phyloP scores from a whole-genome alignment of 2,113 vertebrate species.

The Chinchilla lanigera region DNA sequence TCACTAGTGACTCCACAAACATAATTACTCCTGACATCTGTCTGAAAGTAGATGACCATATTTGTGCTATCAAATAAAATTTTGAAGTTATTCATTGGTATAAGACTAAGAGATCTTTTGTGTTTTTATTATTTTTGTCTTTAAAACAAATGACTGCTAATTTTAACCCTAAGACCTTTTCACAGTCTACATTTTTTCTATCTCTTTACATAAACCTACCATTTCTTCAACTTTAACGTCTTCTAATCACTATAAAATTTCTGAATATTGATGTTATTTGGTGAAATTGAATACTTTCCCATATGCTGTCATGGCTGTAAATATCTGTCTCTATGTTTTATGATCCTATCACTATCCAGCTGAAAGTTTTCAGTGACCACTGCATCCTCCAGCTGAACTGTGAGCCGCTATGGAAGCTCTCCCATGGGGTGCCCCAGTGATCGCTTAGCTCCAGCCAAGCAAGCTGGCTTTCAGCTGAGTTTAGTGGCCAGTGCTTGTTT shows the following conservation, averaged over 20 bases:
- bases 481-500: background rate
- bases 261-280: background rate
- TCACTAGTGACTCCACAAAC: background rate
- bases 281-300: background rate
- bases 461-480: background rate
- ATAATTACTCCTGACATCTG: background rate
- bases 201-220: background rate
- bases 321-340: background rate
- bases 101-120: background rate
- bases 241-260: background rate
- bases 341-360: background rate
- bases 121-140: background rate
- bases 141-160: slow-evolving; percentile 9
- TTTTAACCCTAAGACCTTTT: background rate
- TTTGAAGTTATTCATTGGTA: background rate
- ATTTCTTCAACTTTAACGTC: slow-evolving; percentile 11
- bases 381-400: background rate
- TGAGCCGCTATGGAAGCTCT: background rate
- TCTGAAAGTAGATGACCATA: background rate
- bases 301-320: background rate
- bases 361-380: background rate
- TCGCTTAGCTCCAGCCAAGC: background rate
- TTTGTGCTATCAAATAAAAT: background rate
- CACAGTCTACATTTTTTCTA: background rate
- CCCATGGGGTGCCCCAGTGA: background rate